Base-by-base conservation (phyloP, 2,888 invertebrate genomes). In the Chironomus riparius region DNA sequence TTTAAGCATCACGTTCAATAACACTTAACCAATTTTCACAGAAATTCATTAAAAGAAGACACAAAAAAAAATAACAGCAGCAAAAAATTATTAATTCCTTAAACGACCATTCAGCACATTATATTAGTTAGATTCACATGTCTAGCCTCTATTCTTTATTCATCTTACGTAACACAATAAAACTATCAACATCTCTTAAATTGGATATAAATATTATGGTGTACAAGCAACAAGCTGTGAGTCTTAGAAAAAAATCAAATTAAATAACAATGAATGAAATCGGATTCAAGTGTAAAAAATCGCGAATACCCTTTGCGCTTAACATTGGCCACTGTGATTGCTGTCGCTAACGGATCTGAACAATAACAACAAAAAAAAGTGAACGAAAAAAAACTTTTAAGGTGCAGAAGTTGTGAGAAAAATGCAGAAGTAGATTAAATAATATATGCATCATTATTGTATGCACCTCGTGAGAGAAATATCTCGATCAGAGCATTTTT, bases 201-300 rank as follows among this genome's bases (percentile, higher is more conserved):
- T 56, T 38, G 38, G 38, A 56, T 6, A 56, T 18, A 56, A 56
- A 56, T 15, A 56, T 18, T 15, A 56, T 56, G 7, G 38, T 38
- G 38, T 38, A 38, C 38, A 38, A 28, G 10, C 4, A 38, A 38
- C 38, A 38, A 38, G 38, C 38, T 38, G 38, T 38, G 38, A 38
- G 38, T 38, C 28, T 24, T 50, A 15, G 18, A 38, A 38, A 38
- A 38, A 38, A 38, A 38, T 38, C 38, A 38, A 38, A 38, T 38
- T 38, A 38, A 38, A 38, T 38, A 38, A 38, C 38, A 38, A 38
- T 38, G 38, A 38, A 38, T 38, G 38, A 56, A 56, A n/a, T 15
- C n/a, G n/a, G n/a, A 28, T 28, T 24, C 47, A 48, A 18, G 70
- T 70, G 69, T 38, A 69, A 70, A 38, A 70, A 70, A 70, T 70